These are phyloP conservation scores for Sphaerophoria rueppellii DNA, from an alignment of 2,888 invertebrate species.

Conservation along the genomic window DNA sequence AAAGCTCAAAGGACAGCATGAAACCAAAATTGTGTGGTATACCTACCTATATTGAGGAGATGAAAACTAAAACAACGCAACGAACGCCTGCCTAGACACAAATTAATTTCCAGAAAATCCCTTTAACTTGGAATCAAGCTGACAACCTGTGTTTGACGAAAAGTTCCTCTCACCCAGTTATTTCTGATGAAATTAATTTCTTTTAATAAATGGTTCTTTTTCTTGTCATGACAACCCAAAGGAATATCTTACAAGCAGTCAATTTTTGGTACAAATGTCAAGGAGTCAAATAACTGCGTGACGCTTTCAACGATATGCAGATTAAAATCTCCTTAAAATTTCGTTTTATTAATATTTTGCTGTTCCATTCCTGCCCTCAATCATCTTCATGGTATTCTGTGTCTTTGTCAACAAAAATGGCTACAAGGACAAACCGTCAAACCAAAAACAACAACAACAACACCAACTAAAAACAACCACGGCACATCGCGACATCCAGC, in stretches of 20 bases:
- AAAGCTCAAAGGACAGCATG: no score
- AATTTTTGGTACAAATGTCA: slow-evolving; percentile 40
- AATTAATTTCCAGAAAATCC: no score
- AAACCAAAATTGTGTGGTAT: no score
- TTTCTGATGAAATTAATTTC: slow-evolving; percentile 20
- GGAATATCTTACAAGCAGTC: slow-evolving; percentile 47
- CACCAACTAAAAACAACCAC: neutral
- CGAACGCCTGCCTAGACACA: no score
- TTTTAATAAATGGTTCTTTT: slow-evolving; percentile 3
- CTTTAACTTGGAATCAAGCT: no score
- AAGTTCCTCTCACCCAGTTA: no score
- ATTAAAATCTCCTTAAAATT: slow-evolving; percentile 67
- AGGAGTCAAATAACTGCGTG: slow-evolving; percentile 61
- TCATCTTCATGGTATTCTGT: neutral
- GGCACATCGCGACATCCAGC: slow-evolving; percentile 1
- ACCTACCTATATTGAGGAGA: no score
- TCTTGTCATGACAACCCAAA: slow-evolving; percentile 51
- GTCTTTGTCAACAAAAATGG: slow-evolving; percentile 2
- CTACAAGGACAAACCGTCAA: neutral
- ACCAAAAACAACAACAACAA: slow-evolving; percentile 7
- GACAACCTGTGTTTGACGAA: no score
- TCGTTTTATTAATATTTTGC: slow-evolving; percentile 56
- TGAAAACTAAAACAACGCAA: no score
- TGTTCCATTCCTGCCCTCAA: neutral
- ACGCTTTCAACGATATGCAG: slow-evolving; percentile 65